Evolutionary conservation across 2,888 invertebrate species (phyloP).

Genomic region (Slavum lentiscoides): DNA sequence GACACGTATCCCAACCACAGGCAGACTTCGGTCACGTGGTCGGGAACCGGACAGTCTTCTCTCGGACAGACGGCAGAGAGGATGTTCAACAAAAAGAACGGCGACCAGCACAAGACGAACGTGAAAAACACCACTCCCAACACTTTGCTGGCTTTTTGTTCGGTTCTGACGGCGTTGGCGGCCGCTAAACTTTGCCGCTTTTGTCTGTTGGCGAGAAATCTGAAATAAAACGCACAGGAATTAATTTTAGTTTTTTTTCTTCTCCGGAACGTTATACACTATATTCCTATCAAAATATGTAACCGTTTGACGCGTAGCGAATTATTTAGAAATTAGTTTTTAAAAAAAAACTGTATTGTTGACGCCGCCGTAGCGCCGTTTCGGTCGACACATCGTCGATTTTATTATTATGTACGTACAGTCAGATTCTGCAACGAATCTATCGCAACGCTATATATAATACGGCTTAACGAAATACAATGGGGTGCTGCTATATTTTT

Average conservation of each 20-base stretch:
- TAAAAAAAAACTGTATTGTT: not conserved
- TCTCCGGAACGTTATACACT: too few species aligned
- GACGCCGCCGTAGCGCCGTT: too few species aligned
- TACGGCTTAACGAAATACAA: not conserved
- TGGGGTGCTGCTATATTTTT: not conserved
- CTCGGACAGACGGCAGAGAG: constrained; percentile 81
- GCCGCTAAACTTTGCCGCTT: constrained; percentile 74
- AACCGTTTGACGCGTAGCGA: not conserved
- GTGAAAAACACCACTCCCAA: constrained; percentile 89
- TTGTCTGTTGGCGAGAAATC: constrained; percentile 65
- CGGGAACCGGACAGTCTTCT: constrained; percentile 76
- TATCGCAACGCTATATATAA: too few species aligned
- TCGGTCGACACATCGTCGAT: too few species aligned
- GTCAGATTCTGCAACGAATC: not conserved
- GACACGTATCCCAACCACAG: constrained; percentile 92
- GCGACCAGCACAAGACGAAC: constrained; percentile 91
- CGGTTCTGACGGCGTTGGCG: constrained; percentile 82
- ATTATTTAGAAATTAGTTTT: not conserved
- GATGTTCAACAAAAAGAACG: constrained; percentile 87
- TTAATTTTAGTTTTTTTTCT: too few species aligned
- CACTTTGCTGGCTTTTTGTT: constrained; percentile 94
- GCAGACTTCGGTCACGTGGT: constrained; percentile 77
- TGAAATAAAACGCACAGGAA: not conserved
- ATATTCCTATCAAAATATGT: too few species aligned
- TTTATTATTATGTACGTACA: too few species aligned